Percentiles rank a stretch among this genome's conserved stretches.
Evolutionary conservation across 2,113 vertebrate genomes (phyloP).

Genomic region (Bungarus multicinctus): DNA sequence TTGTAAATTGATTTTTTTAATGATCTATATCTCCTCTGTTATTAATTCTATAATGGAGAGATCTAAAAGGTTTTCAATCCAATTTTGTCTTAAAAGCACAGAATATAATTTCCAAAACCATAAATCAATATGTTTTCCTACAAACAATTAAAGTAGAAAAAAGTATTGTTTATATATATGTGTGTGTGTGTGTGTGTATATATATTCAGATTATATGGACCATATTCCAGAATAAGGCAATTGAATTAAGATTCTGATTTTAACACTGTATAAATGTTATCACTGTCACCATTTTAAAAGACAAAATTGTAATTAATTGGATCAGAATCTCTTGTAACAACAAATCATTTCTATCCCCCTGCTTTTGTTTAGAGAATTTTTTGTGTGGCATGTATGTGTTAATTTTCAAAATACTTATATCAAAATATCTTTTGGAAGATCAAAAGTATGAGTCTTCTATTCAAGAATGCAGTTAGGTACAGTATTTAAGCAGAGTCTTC

Average conservation of each 20-base stretch:
- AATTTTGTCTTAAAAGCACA: background rate
- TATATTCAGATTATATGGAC: too few species aligned
- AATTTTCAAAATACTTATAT: background rate
- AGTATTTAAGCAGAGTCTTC: background rate
- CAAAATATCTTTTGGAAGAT: background rate
- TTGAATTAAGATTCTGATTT: too few species aligned
- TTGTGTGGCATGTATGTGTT: background rate
- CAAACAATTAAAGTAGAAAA: background rate
- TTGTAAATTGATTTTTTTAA: background rate
- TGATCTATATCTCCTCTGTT: background rate
- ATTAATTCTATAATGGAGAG: constrained; percentile 2
- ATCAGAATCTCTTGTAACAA: background rate
- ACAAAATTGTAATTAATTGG: background rate
- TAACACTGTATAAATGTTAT: background rate
- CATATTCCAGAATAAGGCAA: too few species aligned
- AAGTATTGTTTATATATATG: too few species aligned
- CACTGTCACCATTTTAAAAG: background rate
- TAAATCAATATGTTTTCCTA: background rate
- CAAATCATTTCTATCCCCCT: background rate
- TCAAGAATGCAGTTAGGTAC: background rate
- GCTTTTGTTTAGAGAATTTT: background rate
- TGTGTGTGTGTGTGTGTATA: too few species aligned
- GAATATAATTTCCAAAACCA: constrained; percentile 1
- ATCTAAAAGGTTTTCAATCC: constrained; percentile 10
- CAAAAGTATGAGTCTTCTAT: background rate